Percentiles rank a stretch among this genome's conserved stretches.
These are phyloP conservation scores for Polyodon spathula DNA, from an alignment of 2,113 vertebrate genomes.

Conservation along the genomic window DNA sequence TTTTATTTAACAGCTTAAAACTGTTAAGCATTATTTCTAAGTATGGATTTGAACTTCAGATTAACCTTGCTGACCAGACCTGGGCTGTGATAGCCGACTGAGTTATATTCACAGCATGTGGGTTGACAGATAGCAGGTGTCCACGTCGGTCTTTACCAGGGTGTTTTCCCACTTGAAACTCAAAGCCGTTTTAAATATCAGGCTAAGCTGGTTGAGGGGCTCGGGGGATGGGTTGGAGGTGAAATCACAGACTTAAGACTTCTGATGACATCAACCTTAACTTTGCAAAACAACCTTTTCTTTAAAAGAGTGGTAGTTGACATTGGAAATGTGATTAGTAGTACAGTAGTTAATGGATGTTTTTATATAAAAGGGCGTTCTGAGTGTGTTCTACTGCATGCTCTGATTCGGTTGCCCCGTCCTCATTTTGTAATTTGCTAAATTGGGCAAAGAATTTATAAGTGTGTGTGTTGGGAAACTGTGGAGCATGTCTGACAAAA, in stretches of 20 bases:
- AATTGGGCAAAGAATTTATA: conserved; percentile 18
- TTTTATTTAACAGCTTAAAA: too few species aligned
- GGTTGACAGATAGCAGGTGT: conserved; percentile 30
- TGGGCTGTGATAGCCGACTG: neutral
- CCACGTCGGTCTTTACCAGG: conserved; percentile 31
- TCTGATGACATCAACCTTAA: too few species aligned
- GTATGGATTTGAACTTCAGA: neutral
- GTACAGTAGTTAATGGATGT: too few species aligned
- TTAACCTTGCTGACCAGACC: conserved; percentile 3
- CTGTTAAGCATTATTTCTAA: too few species aligned
- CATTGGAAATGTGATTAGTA: too few species aligned
- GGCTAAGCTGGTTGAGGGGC: conserved; percentile 28
- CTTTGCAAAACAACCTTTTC: too few species aligned
- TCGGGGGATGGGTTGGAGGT: conserved; percentile 32
- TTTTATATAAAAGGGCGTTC: too few species aligned
- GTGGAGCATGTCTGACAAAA: conserved; percentile 11
- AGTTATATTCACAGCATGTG: neutral
- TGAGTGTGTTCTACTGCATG: neutral
- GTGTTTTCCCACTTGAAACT: conserved; percentile 39
- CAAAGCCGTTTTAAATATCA: conserved; percentile 37
- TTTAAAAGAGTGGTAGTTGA: too few species aligned
- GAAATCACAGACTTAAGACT: conserved; percentile 3
- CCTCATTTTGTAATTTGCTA: conserved; percentile 10
- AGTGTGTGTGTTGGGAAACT: conserved; percentile 7
- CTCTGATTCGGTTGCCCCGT: neutral